Base-by-base conservation (phyloP, 2,113 vertebrate genomes). In the Sprattus sprattus region DNA sequence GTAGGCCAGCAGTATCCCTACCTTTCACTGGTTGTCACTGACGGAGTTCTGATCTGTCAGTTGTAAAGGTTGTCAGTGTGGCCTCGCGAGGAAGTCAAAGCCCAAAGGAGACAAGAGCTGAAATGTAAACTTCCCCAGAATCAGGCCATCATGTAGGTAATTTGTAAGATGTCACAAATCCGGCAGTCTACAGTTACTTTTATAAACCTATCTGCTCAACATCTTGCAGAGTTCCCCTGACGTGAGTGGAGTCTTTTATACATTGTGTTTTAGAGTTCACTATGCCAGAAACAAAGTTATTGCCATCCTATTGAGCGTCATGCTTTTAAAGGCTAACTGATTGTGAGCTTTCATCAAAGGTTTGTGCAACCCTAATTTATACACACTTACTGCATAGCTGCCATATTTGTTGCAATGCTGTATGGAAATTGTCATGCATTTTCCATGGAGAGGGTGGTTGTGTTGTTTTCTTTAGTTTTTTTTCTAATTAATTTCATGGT, bases 31-130 rank as follows among this genome's bases (percentile, higher is more conserved):
- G 87, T 81, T 39, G 60, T 20, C 81, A 46, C 67, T 20, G 25
- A 47, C 75, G 87, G 39, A n/a, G 78, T 67, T 83, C 83, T 83
- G 80, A 78, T 88, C 84, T 64, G 71, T 88, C 81, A 28, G 46
- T 39, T 60, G 81, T 25, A 57, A 78, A 52, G 57, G 67, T 50
- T 82, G 64, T 52, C 64, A 82, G 18, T 85, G 54, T 81, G 64
- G 44, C 52, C 22, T 85, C 84, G 45, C 46, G 25, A n/a, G 45
- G 28, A 44, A 57, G 50, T 49, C 7, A 4, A 50, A 54, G 50
- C 20, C 39, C 81, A 32, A 81, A 6, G 28, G 44, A 83, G 46
- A 52, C 16, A 22, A 52, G 49, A 82, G 47, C 49, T 22, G 18
- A 60, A 60, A 20, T 22, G 52, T 57, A 57, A 60, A 6, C 54